Conservation (phyloP, 2,888 invertebrate genomes). For the Mesoligia furuncula region DNA sequence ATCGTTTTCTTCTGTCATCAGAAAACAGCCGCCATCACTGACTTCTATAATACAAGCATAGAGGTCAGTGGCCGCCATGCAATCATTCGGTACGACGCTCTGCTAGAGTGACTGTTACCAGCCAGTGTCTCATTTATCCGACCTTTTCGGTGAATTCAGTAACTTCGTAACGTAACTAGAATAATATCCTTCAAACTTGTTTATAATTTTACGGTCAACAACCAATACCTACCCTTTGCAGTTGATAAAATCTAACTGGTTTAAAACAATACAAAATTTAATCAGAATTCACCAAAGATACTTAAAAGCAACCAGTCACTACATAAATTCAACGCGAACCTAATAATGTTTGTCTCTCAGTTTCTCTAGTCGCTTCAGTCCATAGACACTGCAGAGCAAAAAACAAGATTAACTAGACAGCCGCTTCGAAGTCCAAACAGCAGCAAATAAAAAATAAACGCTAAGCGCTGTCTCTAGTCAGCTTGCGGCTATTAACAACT, state of each 20-base stretch:
- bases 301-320: neutral
- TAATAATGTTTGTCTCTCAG: constrained; percentile 20
- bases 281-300: neutral
- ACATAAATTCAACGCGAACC: neutral
- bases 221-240: neutral
- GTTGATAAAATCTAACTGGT: neutral
- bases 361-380: constrained; percentile 34
- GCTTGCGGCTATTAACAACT: constrained; percentile 48
- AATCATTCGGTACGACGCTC: neutral
- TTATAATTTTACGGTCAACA: neutral
- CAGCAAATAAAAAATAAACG: constrained; percentile 54
- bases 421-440: constrained; percentile 55
- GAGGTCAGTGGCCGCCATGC: too few relatives aligned
- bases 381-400: constrained; percentile 47
- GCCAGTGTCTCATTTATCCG: neutral
- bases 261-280: neutral
- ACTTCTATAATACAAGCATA: too few relatives aligned
- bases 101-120: neutral
- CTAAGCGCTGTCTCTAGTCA: constrained; percentile 48
- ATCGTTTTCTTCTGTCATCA: neutral
- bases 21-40: neutral
- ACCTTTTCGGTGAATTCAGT: neutral
- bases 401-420: constrained; percentile 60
- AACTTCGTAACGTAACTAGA: neutral
- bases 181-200: neutral